Evolutionary conservation across 35 echinoderm and acorn worm genomes (phyloP).

Genomic region (Eucidaris tribuloides): DNA sequence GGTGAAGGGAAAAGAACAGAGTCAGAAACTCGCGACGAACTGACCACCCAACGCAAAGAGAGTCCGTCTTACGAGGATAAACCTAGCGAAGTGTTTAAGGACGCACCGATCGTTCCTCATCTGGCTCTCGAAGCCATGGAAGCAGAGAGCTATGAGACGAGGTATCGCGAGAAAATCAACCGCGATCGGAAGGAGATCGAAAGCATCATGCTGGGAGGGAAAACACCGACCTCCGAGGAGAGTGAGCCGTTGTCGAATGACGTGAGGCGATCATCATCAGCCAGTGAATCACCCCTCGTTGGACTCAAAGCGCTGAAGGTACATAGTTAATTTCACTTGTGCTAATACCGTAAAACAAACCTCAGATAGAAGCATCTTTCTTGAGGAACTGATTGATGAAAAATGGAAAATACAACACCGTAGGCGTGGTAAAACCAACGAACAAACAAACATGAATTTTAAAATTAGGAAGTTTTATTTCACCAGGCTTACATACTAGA

Average conservation of each 20-base stretch:
- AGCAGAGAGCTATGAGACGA: background rate
- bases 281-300: too few relatives aligned
- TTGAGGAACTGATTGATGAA: too few relatives aligned
- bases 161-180: constrained; percentile 1
- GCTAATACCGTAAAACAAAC: background rate
- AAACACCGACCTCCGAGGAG: background rate
- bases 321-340: background rate
- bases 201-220: background rate
- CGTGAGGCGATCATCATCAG: too few relatives aligned
- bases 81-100: background rate
- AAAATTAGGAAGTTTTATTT: background rate
- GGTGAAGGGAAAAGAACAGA: constrained; percentile 14
- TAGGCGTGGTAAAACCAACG: background rate
- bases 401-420: too few relatives aligned
- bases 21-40: background rate
- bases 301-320: constrained; percentile 51
- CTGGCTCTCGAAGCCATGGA: background rate
- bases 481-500: too few relatives aligned
- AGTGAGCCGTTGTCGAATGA: too few relatives aligned
- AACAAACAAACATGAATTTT: background rate
- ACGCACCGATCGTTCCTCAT: background rate
- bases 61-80: background rate
- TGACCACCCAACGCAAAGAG: background rate
- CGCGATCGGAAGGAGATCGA: background rate
- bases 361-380: background rate